Evolutionary conservation across 2,888 invertebrate species (phyloP).

Genomic region (Pharmacophagus antenor): DNA sequence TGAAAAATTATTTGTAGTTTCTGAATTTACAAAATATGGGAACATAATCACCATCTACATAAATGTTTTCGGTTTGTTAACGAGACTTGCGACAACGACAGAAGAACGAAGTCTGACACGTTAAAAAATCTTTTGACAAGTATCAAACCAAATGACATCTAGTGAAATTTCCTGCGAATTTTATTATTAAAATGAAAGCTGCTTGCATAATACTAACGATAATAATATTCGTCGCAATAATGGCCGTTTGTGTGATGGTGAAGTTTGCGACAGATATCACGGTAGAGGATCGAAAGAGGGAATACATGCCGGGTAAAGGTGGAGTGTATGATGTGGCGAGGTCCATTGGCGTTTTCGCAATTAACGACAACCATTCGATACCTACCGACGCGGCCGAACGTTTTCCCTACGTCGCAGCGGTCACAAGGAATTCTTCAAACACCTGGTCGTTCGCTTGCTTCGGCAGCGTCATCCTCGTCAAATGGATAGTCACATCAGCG

Average conservation of each 20-base stretch:
- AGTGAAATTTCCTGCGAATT: constrained; percentile 4
- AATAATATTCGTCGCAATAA: constrained; percentile 57
- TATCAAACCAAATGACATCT: constrained; percentile 1
- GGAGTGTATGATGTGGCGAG: constrained; percentile 45
- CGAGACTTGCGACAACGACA: too few relatives aligned
- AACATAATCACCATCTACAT: too few relatives aligned
- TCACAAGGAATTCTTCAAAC: constrained; percentile 51
- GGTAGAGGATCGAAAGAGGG: constrained; percentile 51
- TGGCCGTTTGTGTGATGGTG: constrained; percentile 70
- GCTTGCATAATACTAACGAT: constrained; percentile 58
- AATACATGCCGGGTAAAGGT: constrained; percentile 38
- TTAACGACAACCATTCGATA: constrained; percentile 45
- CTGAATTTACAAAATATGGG: too few relatives aligned
- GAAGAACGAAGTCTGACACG: too few relatives aligned
- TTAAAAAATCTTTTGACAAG: neutral
- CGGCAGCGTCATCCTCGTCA: constrained; percentile 57
- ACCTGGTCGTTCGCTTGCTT: constrained; percentile 64
- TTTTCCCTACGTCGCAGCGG: constrained; percentile 63
- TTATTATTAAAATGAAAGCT: constrained; percentile 50
- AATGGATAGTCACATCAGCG: constrained; percentile 65
- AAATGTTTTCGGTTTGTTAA: too few relatives aligned
- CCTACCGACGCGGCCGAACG: constrained; percentile 39
- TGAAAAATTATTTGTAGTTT: too few relatives aligned
- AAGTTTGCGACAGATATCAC: constrained; percentile 69
- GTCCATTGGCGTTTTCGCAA: constrained; percentile 53